Conservation (phyloP, 2,113 vertebrate genomes). For the Parus major region DNA sequence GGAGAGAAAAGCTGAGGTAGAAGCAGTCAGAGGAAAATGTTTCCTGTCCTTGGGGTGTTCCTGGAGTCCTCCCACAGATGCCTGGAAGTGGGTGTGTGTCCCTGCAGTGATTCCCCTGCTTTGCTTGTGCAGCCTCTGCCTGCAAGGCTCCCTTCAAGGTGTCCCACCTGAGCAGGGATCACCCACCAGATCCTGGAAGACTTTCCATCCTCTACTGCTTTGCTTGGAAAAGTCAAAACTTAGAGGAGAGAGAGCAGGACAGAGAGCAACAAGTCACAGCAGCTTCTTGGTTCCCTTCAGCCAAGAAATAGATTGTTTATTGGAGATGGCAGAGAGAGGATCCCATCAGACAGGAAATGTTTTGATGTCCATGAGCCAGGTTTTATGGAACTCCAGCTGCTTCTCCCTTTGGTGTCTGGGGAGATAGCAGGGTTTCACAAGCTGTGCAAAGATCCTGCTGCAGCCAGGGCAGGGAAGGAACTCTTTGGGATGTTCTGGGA, state of each 20-base stretch:
- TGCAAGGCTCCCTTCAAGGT: not conserved
- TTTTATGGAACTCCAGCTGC: not conserved
- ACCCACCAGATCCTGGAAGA: not conserved
- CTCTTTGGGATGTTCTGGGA: too few relatives aligned
- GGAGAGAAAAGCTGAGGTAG: not conserved
- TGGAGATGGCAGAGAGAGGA: not conserved
- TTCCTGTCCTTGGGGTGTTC: not conserved
- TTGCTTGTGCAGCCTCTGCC: not conserved
- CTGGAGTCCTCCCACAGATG: rapidly evolving
- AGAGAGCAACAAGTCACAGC: not conserved
- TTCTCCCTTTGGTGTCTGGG: not conserved
- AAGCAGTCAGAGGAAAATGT: not conserved
- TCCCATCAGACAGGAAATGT: not conserved
- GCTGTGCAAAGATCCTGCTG: not conserved
- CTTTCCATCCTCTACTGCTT: not conserved
- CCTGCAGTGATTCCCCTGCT: not conserved
- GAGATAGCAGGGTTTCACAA: not conserved
- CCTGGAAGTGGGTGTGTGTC: not conserved
- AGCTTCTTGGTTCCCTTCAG: not conserved
- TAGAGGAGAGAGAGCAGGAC: not conserved
- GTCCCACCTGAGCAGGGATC: not conserved
- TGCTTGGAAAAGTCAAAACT: not conserved
- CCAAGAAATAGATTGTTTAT: not conserved
- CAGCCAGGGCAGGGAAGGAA: not conserved
- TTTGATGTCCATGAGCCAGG: not conserved